Evolutionary conservation across 2,797 vertebrate species (phyloP).

Genomic region (Emys orbicularis): DNA sequence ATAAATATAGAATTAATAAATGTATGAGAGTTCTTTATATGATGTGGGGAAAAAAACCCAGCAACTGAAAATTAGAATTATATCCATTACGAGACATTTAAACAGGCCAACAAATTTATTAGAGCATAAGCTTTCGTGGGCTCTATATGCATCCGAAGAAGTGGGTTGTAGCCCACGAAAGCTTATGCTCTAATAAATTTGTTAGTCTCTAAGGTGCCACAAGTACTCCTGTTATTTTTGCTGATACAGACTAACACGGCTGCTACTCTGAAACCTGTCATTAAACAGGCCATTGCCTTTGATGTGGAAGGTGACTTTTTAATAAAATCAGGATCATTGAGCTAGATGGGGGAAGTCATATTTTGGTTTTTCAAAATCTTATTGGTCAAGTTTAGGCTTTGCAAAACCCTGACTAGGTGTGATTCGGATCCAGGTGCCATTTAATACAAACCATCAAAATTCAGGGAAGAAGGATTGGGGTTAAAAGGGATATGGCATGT

Average conservation of each 20-base stretch:
- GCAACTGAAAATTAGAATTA: background rate
- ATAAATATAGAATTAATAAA: background rate
- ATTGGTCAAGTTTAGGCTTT: background rate
- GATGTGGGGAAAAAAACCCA: background rate
- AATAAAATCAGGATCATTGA: background rate
- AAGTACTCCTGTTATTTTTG: too few species aligned
- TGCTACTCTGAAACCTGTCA: too few species aligned
- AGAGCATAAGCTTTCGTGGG: too few species aligned
- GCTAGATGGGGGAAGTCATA: background rate
- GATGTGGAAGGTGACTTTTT: background rate
- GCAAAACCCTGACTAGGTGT: background rate
- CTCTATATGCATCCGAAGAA: too few species aligned
- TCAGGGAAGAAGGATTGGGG: background rate
- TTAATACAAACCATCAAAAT: background rate
- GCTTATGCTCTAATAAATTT: too few species aligned
- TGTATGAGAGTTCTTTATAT: background rate
- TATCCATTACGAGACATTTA: background rate
- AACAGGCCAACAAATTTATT: too few species aligned
- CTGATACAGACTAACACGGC: too few species aligned
- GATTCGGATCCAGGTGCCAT: background rate
- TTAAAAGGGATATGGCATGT: background rate
- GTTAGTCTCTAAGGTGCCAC: too few species aligned
- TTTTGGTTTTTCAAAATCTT: rapidly evolving
- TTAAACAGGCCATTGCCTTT: background rate
- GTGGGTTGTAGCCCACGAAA: too few species aligned